Evolutionary conservation across 2,888 invertebrate species (phyloP), one percentile per base, ranked within the genome.

Genomic region (Agelastica alni): DNA sequence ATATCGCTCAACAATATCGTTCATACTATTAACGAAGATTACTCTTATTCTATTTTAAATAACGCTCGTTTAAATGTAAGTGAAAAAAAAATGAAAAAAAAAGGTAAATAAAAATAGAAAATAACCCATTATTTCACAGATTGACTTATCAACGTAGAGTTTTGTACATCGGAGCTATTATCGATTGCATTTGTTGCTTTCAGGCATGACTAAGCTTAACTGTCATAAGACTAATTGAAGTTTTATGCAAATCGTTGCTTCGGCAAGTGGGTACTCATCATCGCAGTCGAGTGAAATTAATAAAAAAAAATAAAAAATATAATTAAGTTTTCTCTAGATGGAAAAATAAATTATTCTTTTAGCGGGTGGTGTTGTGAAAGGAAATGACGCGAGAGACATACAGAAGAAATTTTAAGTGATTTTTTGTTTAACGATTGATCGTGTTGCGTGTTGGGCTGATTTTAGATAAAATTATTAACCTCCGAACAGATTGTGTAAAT

Each of bases 161-260:
- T 26, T 26, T 26, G 26, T 26, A 9, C 9, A 26, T 6, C 1
- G 7, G 26, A 9, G 26, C 26, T 26, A 26, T 26, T 26, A 26
- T 26, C 26, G 26, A 7, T 51, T 34, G 22, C 31, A 49, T 42
- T 37, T 43, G 28, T 51, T 44, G 20, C 18, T 30, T 37, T 31
- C 14, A 22, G n/a, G 12, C 31, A 9, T 51, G 51, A 51, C 10
- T 45, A 44, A 51, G 51, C 51, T 20, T 5, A 37, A n/a, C 51
- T 45, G 51, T 45, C 53, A 26, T 47, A 42, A 42, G 17, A 30
- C 14, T 37, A 53, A 53, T 53, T 53, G 53, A 53, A 53, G 26
- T 47, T 47, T 53, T 28, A 53, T 53, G 53, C 34, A 42, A 53
- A 53, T 53, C 20, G 26, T 10, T 10, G 14, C 16, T 12, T 32